Percentiles rank a stretch among this genome's conserved stretches.
phyloP scores from a whole-genome alignment of 2,888 invertebrate genomes.

The Drosophila limbata region DNA sequence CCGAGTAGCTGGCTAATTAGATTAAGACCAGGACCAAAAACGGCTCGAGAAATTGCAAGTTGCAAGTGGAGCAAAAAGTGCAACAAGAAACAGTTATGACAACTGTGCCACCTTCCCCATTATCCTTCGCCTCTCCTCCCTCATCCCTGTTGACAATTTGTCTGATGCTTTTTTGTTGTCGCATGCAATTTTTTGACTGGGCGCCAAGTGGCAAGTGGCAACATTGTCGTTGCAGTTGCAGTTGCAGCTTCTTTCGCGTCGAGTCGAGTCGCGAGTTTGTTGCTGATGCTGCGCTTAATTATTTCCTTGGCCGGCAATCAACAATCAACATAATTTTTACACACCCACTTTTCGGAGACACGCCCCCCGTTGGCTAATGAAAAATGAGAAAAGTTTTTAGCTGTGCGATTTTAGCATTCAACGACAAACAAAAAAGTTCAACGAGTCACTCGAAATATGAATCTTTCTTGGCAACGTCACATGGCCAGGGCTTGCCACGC shows the following conservation, averaged over 20 bases:
- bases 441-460: constrained; percentile 13
- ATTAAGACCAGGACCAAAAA: constrained; percentile 51
- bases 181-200: constrained; percentile 62
- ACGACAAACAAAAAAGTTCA: constrained; percentile 22
- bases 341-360: constrained; percentile 49
- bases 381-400: constrained; percentile 64
- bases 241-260: constrained; percentile 1
- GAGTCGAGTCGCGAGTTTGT: constrained; percentile 15
- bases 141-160: constrained; percentile 62
- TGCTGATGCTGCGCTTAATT: constrained; percentile 64
- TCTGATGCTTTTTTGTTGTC: constrained; percentile 50
- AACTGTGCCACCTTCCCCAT: neutral
- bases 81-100: constrained; percentile 26
- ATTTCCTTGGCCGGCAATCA: constrained; percentile 73
- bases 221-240: constrained; percentile 14
- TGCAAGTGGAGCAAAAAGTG: constrained; percentile 8
- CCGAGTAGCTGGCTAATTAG: constrained; percentile 67
- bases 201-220: constrained; percentile 58
- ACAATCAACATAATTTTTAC: constrained; percentile 76
- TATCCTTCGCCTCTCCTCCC: neutral
- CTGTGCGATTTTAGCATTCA: constrained; percentile 15
- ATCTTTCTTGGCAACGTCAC: neutral
- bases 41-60: constrained; percentile 6
- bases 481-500: constrained; percentile 10
- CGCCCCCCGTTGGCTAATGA: constrained; percentile 41